Evolutionary conservation across 2,888 invertebrate species (phyloP).

Genomic region (Acronicta alni): DNA sequence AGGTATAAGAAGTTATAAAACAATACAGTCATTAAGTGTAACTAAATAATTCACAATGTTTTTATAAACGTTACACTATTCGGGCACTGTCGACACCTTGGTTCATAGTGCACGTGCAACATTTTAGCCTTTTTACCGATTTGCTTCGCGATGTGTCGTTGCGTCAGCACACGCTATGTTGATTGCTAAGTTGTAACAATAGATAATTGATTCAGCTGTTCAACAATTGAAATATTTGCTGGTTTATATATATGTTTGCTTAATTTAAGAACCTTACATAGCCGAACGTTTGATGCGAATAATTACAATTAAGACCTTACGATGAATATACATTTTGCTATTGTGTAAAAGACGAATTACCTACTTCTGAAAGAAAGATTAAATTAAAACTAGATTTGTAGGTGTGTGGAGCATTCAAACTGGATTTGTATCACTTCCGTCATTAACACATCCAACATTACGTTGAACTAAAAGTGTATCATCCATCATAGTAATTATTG

Average conservation of each 20-base stretch:
- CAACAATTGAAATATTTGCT: constrained; percentile 13
- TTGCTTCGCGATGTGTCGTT: constrained; percentile 35
- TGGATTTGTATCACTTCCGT: constrained; percentile 2
- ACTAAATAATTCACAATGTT: background rate
- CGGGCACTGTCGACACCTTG: background rate
- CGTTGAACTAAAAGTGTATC: background rate
- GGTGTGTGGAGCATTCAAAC: background rate
- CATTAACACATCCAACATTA: background rate
- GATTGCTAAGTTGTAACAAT: constrained; percentile 38
- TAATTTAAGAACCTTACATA: constrained; percentile 10
- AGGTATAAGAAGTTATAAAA: constrained; percentile 7
- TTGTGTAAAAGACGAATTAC: background rate
- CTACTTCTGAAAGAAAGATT: background rate
- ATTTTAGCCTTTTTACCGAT: constrained; percentile 31
- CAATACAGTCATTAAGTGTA: background rate
- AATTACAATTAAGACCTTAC: too few species aligned
- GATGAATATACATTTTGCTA: too few species aligned
- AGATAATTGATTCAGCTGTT: constrained; percentile 29
- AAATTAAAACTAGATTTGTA: background rate
- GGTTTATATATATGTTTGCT: constrained; percentile 22
- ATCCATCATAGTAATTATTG: constrained; percentile 4
- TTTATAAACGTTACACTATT: background rate
- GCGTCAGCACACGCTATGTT: constrained; percentile 21
- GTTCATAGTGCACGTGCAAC: constrained; percentile 35
- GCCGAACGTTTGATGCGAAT: constrained; percentile 1